phyloP scores from a whole-genome alignment of 2,797 vertebrate genomes.

The Silurus lanzhouensis region DNA sequence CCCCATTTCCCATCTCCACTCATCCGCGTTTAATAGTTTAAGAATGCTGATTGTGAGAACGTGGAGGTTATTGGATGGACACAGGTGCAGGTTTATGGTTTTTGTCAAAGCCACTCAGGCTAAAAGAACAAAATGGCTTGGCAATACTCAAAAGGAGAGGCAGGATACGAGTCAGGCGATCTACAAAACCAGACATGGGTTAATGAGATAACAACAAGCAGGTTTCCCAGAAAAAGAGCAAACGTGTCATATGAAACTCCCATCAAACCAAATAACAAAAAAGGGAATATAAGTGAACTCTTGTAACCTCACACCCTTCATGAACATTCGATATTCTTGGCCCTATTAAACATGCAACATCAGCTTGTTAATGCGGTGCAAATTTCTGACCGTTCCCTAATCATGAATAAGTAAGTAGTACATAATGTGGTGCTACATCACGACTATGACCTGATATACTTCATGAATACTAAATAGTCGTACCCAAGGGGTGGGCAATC shows the following conservation, averaged over 20 bases:
- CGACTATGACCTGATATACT: background rate
- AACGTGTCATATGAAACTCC: background rate
- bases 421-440: background rate
- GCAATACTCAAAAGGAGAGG: background rate
- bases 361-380: background rate
- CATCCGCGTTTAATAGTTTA: constrained; percentile 12
- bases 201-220: background rate
- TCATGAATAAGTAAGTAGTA: constrained; percentile 19
- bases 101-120: background rate
- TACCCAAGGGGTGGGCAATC: background rate
- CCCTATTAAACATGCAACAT: background rate
- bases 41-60: constrained; percentile 23
- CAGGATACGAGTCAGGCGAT: background rate
- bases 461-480: constrained; percentile 7
- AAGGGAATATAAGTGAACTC: too few species aligned
- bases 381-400: constrained; percentile 5
- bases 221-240: background rate
- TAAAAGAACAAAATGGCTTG: background rate
- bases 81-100: constrained; percentile 12
- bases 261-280: too few species aligned
- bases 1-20: constrained; percentile 28
- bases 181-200: background rate
- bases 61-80: background rate
- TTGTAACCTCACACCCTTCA: background rate
- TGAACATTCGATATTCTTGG: background rate